Conservation (phyloP, 2,888 invertebrate genomes). For the Argynnis bischoffii region DNA sequence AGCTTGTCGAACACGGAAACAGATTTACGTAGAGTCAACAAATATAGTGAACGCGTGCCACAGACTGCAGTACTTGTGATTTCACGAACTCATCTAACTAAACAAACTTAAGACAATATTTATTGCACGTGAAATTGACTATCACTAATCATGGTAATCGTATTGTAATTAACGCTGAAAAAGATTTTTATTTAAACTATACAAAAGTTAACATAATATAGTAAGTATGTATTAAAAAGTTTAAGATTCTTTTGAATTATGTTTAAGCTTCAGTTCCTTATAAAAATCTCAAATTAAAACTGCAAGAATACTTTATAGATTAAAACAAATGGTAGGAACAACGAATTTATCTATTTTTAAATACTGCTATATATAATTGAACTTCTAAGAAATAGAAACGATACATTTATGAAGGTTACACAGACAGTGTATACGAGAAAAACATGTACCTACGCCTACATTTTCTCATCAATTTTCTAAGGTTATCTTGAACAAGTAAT, state of each 20-base stretch:
- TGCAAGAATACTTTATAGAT: background rate
- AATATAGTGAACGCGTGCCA: conserved; percentile 47
- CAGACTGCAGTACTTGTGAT: conserved; percentile 10
- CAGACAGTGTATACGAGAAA: conserved; percentile 25
- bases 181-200: background rate
- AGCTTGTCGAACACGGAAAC: conserved; percentile 54
- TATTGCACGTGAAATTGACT: conserved; percentile 28
- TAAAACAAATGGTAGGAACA: background rate
- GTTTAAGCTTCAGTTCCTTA: background rate
- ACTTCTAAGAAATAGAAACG: conserved; percentile 13
- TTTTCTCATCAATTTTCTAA: conserved; percentile 47
- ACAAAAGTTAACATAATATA: background rate
- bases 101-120: conserved; percentile 26
- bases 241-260: background rate
- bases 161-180: conserved; percentile 3
- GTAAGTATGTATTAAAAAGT: background rate
- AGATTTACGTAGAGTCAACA: conserved; percentile 57
- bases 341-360: background rate
- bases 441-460: conserved; percentile 26
- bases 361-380: background rate
- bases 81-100: conserved; percentile 13
- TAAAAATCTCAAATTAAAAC: background rate
- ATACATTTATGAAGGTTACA: conserved; percentile 11
- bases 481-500: conserved; percentile 56
- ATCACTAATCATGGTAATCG: conserved; percentile 22